phyloP scores from a whole-genome alignment of 2,888 invertebrate species.

The Ormyrus pomaceus region DNA sequence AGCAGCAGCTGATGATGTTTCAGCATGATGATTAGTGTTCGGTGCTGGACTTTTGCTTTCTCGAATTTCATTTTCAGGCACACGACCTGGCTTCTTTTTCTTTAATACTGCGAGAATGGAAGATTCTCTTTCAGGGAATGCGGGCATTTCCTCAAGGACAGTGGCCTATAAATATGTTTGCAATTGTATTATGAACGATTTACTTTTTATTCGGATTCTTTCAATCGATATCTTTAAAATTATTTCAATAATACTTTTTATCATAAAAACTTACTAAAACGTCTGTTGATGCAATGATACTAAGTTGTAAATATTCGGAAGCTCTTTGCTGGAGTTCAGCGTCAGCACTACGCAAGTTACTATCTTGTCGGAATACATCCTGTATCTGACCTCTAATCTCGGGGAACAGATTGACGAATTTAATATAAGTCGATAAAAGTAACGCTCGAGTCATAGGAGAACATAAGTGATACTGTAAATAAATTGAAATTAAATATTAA shows the following conservation, averaged over 20 bases:
- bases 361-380: constrained; percentile 95
- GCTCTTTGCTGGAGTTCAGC: constrained; percentile 99
- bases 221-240: too few species aligned
- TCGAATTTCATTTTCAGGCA: constrained; percentile 91
- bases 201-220: too few species aligned
- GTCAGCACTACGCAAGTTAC: constrained; percentile 97
- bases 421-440: constrained; percentile 97
- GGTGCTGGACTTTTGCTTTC: constrained; percentile 87
- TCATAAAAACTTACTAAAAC: constrained; percentile 81
- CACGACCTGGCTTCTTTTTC: constrained; percentile 97
- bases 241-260: neutral
- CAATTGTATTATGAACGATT: too few species aligned
- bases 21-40: constrained; percentile 77
- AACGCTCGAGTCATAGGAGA: constrained; percentile 97
- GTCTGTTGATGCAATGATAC: constrained; percentile 96
- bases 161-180: constrained; percentile 82
- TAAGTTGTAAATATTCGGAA: constrained; percentile 97
- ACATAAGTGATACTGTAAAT: constrained; percentile 91
- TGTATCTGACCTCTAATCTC: constrained; percentile 98
- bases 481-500: constrained; percentile 17
- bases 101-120: constrained; percentile 98
- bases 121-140: constrained; percentile 98
- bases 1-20: constrained; percentile 67
- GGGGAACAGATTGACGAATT: constrained; percentile 99
- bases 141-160: constrained; percentile 99